Evolutionary conservation across 2,113 vertebrate genomes (phyloP).

Genomic region (Mormyrus iriodes): DNA sequence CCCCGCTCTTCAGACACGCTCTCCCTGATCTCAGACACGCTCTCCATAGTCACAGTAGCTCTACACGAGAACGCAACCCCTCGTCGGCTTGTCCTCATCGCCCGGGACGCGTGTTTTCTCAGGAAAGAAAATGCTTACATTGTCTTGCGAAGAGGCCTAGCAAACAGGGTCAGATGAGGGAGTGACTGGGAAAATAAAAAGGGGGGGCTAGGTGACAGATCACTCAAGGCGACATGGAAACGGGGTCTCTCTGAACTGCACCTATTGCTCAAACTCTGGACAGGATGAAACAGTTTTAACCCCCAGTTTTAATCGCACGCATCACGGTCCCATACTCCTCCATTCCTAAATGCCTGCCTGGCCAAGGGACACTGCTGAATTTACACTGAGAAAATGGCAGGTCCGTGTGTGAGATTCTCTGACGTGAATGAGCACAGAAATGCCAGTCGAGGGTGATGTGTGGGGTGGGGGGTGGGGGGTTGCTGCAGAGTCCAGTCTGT

Average conservation of each 20-base stretch:
- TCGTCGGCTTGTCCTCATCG: background rate
- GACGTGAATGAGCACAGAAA: background rate
- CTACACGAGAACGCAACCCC: conserved; percentile 21
- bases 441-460: background rate
- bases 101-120: conserved; percentile 19
- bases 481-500: no score
- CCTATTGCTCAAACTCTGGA: background rate
- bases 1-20: background rate
- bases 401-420: background rate
- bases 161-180: conserved; percentile 26
- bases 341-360: background rate
- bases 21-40: no score
- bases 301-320: background rate
- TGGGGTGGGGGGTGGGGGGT: background rate
- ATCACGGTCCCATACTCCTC: background rate
- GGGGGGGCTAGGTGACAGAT: conserved; percentile 21
- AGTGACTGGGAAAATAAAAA: background rate
- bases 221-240: background rate
- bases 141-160: conserved; percentile 18
- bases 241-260: background rate
- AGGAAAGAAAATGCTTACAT: conserved; percentile 19
- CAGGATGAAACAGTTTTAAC: background rate
- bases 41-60: background rate
- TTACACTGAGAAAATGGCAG: background rate
- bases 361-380: background rate